Percentiles rank a stretch among this genome's conserved stretches.
phyloP scores from a whole-genome alignment of 2,113 vertebrate genomes.

The Podilymbus podiceps region DNA sequence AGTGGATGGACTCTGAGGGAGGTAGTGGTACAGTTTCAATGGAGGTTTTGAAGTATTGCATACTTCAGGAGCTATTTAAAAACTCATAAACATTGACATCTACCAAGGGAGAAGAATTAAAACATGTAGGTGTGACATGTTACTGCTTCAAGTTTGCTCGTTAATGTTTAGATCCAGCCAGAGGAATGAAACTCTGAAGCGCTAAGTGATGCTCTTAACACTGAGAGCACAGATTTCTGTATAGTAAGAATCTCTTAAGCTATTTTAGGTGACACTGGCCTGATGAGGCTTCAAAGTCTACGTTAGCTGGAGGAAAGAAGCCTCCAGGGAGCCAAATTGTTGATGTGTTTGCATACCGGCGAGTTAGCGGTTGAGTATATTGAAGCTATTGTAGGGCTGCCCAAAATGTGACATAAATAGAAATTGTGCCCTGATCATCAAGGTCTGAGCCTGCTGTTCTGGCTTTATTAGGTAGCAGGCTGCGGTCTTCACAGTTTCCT shows the following conservation, averaged over 20 bases:
- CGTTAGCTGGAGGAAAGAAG: not conserved
- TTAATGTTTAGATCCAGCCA: not conserved
- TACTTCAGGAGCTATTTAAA: not conserved
- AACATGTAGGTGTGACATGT: not conserved
- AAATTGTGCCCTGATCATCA: not conserved
- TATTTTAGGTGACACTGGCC: slow-evolving; percentile 19
- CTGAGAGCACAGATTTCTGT: not conserved
- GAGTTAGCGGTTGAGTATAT: not conserved
- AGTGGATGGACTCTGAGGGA: not conserved
- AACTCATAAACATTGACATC: not conserved
- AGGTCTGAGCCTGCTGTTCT: slow-evolving; percentile 27
- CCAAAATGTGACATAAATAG: slow-evolving; percentile 50
- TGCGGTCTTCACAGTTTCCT: not conserved
- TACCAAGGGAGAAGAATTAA: not conserved
- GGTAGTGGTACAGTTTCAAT: not conserved
- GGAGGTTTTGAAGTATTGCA: not conserved
- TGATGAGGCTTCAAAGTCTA: slow-evolving; percentile 3
- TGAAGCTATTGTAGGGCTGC: slow-evolving; percentile 36
- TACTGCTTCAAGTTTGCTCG: not conserved
- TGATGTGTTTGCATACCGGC: slow-evolving; percentile 38
- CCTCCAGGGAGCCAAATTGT: not conserved
- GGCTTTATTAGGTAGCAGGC: slow-evolving; percentile 63
- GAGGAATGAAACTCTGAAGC: not conserved
- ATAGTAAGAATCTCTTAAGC: not conserved
- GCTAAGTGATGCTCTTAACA: not conserved